These are phyloP conservation scores for Pleuronectes platessa DNA, from an alignment of 2,113 vertebrate genomes.

Conservation along the genomic window DNA sequence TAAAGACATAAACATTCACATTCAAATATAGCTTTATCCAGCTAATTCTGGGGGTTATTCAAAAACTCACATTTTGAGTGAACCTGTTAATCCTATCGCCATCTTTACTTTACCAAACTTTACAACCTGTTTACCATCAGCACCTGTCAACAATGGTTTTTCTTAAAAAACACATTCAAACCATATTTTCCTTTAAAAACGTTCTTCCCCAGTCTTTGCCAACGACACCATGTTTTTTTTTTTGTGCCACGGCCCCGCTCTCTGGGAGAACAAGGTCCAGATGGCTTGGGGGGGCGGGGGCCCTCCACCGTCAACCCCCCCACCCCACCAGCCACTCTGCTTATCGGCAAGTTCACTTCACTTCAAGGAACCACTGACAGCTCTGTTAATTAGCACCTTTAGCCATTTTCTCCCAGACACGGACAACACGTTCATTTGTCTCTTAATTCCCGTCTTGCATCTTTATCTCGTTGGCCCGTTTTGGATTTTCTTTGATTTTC, in stretches of 20 bases:
- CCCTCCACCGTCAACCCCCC: slow-evolving; percentile 35
- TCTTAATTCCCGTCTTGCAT: slow-evolving; percentile 28
- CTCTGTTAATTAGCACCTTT: slow-evolving; percentile 82
- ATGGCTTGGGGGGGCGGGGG: slow-evolving; percentile 45
- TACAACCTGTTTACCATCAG: slow-evolving; percentile 17
- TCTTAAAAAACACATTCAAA: slow-evolving; percentile 3
- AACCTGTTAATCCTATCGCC: background rate
- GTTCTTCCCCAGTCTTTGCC: slow-evolving; percentile 11
- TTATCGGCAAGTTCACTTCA: slow-evolving; percentile 82
- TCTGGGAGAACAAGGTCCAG: slow-evolving; percentile 78
- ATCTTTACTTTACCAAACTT: background rate
- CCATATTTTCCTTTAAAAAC: background rate
- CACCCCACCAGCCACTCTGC: slow-evolving; percentile 64
- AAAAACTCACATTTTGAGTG: background rate
- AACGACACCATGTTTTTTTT: slow-evolving; percentile 20
- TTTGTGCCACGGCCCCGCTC: slow-evolving; percentile 43
- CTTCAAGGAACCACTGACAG: slow-evolving; percentile 83
- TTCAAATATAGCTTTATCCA: background rate
- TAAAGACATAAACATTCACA: background rate
- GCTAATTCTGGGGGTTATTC: background rate
- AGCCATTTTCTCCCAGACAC: slow-evolving; percentile 53
- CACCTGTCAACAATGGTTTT: slow-evolving; percentile 13
- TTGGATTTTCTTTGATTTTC: slow-evolving; percentile 10
- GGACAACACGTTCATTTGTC: slow-evolving; percentile 39
- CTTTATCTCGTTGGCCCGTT: slow-evolving; percentile 11